Evolutionary conservation across 2,113 vertebrate species (phyloP), one percentile per base, ranked within the genome.

Genomic region (Ceyx cyanopectus): DNA sequence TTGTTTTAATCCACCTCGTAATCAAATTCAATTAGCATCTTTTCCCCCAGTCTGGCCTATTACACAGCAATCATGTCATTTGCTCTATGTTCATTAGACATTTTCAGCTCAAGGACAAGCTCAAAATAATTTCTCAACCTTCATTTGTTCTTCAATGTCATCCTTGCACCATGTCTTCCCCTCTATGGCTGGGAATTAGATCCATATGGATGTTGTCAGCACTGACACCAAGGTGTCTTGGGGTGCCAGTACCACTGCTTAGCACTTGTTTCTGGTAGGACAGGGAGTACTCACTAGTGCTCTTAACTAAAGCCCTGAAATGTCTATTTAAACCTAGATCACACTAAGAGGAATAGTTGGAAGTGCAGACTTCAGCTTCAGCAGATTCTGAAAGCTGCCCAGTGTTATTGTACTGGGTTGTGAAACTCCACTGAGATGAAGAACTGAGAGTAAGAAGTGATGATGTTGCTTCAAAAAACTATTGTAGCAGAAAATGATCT

Each of bases 41-140:
- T 54, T 56, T 51, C 13, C 43, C 51, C 61, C 21, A 74, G 51
- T 75, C 60, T 58, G 77, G 37, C 63, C 60, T 85, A 60, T 54
- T 73, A 76, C 22, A 63, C 21, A 92, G 14, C 63, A 90, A 51
- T 88, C 89, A 63, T 3, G 8, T 66, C 1, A 45, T 46, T 87
- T 90, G 40, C 27, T 84, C 10, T 37, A 54, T 23, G 29, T 70
- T 90, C 67, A 46, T 68, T 85, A 80, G 81, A 86, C 81, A 85
- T 61, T 63, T 79, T 63, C 29, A 83, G 27, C n/a, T 91, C 76
- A 77, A 93, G 61, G 61, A 93, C 56, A 85, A 91, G 43, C 37
- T 30, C 27, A 73, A 79, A 85, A 46, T 77, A 85, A 90, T 88
- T 82, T 46, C 29, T 85, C 3, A 0, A 73, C 62, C 32, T 73